These are phyloP conservation scores for Tachycineta bicolor DNA, from an alignment of 2,113 vertebrate species.

Conservation along the genomic window DNA sequence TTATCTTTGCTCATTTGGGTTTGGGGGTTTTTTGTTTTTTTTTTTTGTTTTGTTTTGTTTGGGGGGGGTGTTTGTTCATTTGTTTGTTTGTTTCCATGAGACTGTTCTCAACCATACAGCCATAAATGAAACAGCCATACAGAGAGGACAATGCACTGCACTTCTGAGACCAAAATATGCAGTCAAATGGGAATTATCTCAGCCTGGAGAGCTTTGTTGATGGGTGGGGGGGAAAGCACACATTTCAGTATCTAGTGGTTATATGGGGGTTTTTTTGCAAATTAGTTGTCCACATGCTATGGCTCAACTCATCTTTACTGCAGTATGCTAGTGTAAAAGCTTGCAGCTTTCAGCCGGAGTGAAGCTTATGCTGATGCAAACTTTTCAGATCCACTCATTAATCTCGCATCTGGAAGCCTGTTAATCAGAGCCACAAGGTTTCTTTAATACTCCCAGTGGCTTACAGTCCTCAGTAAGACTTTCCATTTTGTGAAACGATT, in stretches of 20 bases:
- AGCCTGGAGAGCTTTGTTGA: background rate
- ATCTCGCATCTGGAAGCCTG: conserved; percentile 53
- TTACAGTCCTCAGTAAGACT: background rate
- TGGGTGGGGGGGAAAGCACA: background rate
- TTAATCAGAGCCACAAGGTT: conserved; percentile 50
- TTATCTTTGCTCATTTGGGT: background rate
- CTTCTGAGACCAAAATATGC: conserved; percentile 28
- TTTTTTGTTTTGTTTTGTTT: no score
- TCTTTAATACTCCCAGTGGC: conserved; percentile 17
- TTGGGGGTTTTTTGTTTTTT: no score
- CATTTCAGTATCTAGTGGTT: background rate
- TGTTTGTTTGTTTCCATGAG: background rate
- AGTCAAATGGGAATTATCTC: conserved; percentile 11
- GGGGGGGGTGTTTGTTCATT: background rate
- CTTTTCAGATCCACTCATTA: conserved; percentile 57
- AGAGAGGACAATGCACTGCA: background rate
- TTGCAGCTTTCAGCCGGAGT: background rate
- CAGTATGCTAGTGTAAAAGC: background rate
- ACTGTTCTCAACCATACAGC: background rate
- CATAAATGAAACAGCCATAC: background rate
- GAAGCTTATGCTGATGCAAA: conserved; percentile 50
- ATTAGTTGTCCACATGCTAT: background rate
- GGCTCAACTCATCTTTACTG: background rate
- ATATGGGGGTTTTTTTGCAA: background rate
- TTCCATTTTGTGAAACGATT: conserved; percentile 10